phyloP scores from a whole-genome alignment of 2,888 invertebrate species.

The Fragum whitleyi region DNA sequence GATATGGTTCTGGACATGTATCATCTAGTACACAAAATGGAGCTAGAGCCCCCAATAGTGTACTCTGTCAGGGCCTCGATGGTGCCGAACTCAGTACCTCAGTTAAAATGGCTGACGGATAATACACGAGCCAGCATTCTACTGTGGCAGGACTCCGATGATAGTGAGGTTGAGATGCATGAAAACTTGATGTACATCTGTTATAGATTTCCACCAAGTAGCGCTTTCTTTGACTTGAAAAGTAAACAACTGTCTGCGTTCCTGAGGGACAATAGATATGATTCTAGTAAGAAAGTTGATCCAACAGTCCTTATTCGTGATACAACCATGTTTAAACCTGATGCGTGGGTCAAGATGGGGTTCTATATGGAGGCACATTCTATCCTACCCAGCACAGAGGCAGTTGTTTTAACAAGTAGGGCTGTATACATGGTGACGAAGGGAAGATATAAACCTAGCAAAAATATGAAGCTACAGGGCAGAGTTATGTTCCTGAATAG shows the following conservation, averaged over 20 bases:
- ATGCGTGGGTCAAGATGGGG: constrained; percentile 81
- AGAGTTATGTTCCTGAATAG: constrained; percentile 77
- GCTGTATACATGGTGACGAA: constrained; percentile 78
- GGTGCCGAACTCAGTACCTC: constrained; percentile 79
- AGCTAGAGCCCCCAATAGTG: constrained; percentile 76
- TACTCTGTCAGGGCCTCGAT: constrained; percentile 78
- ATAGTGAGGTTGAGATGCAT: constrained; percentile 59
- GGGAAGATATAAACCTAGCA: constrained; percentile 71
- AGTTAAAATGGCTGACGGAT: constrained; percentile 81
- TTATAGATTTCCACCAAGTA: constrained; percentile 76
- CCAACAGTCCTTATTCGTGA: constrained; percentile 73
- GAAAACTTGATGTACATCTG: constrained; percentile 77
- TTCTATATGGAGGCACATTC: constrained; percentile 77
- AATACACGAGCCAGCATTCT: constrained; percentile 74
- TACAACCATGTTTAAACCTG: constrained; percentile 74
- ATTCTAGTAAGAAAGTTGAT: constrained; percentile 71
- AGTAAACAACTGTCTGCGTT: constrained; percentile 66
- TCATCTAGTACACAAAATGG: constrained; percentile 74
- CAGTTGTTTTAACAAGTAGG: constrained; percentile 72
- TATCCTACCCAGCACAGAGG: constrained; percentile 78
- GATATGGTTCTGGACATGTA: constrained; percentile 82
- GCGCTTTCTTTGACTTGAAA: constrained; percentile 75
- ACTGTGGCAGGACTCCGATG: constrained; percentile 73
- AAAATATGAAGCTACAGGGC: constrained; percentile 71
- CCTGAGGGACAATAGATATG: constrained; percentile 70